Conservation (phyloP, 1,140 invertebrate species). For the Nephila pilipes region DNA sequence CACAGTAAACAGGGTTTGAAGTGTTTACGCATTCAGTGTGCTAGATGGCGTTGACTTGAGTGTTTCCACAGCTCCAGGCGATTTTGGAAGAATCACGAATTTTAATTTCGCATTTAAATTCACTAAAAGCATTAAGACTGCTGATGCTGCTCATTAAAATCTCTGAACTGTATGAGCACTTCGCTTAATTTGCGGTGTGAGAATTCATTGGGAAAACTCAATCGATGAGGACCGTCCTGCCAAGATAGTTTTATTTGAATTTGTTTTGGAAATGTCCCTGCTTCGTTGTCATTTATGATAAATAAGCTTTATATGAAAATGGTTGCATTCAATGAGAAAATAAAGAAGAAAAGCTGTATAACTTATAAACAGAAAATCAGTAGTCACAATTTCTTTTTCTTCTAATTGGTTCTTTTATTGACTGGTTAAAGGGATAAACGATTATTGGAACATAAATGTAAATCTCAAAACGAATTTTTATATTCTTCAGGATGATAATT, state of each 20-base stretch:
- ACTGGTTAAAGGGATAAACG: too few relatives aligned
- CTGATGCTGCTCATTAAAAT: not conserved
- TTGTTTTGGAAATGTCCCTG: not conserved
- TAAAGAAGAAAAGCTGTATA: too few relatives aligned
- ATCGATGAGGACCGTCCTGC: not conserved
- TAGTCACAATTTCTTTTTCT: too few relatives aligned
- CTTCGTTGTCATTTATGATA: too few relatives aligned
- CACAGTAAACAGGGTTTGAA: not conserved
- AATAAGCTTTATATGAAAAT: too few relatives aligned
- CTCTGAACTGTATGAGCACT: not conserved
- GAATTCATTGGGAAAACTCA: not conserved
- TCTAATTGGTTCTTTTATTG: too few relatives aligned
- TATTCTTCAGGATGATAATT: too few relatives aligned
- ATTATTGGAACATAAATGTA: too few relatives aligned
- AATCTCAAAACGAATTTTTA: too few relatives aligned
- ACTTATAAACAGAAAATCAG: too few relatives aligned
- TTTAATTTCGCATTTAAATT: conserved; percentile 28
- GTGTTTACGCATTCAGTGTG: not conserved
- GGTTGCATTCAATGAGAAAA: too few relatives aligned
- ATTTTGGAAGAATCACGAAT: not conserved
- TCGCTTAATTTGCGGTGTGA: conserved; percentile 1
- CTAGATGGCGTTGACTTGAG: not conserved
- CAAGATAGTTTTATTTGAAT: not conserved
- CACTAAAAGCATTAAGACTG: not conserved
- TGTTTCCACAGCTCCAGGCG: not conserved